Evolutionary conservation across 2,888 invertebrate genomes (phyloP).

Genomic region (Phengaris arion): DNA sequence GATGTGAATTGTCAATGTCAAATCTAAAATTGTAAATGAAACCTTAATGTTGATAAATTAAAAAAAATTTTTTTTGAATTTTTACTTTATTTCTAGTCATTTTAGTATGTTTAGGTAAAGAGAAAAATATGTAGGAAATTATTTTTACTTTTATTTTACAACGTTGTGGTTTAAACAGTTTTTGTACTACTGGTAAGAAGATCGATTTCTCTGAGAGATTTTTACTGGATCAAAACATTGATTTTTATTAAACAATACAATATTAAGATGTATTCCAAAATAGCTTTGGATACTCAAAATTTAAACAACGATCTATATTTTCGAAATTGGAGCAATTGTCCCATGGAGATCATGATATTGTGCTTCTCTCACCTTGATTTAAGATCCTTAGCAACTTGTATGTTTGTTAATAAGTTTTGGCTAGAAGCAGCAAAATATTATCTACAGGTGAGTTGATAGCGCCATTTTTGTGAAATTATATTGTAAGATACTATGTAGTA

Average conservation of each 20-base stretch:
- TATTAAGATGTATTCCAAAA: constrained; percentile 8
- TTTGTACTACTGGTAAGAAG: too few species aligned
- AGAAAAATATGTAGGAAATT: too few species aligned
- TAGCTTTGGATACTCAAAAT: constrained; percentile 23
- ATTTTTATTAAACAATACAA: background rate
- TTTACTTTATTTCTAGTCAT: too few species aligned
- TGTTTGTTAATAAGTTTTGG: constrained; percentile 51
- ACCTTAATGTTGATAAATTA: too few species aligned
- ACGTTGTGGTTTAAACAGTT: too few species aligned
- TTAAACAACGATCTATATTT: constrained; percentile 15
- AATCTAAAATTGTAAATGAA: too few species aligned
- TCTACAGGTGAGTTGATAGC: constrained; percentile 43
- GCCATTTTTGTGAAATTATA: background rate
- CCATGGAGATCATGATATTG: constrained; percentile 48
- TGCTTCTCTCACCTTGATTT: constrained; percentile 47
- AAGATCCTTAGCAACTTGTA: constrained; percentile 46
- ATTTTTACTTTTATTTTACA: too few species aligned
- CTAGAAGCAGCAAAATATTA: constrained; percentile 44
- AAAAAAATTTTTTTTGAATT: too few species aligned
- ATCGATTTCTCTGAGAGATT: too few species aligned
- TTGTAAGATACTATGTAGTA: too few species aligned
- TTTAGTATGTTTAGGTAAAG: too few species aligned
- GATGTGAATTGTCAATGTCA: too few species aligned
- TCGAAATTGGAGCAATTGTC: constrained; percentile 44
- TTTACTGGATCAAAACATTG: background rate